Conservation (phyloP, 2,797 vertebrate species). For the Hippoglossus hippoglossus region DNA sequence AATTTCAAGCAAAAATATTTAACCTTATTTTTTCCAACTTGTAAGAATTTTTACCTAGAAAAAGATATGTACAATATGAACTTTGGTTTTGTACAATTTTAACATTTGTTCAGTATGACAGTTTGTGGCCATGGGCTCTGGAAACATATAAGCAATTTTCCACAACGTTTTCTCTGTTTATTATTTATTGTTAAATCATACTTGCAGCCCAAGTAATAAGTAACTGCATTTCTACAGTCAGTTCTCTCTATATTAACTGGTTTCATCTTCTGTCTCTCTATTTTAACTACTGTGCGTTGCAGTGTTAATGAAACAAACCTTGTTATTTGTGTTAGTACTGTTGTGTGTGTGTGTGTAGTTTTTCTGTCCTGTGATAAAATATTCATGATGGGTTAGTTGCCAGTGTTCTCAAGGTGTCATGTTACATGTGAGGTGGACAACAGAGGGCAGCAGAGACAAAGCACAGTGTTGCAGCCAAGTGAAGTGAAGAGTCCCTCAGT, state of each 20-base stretch:
- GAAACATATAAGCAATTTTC: no score
- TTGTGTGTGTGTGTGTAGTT: not conserved
- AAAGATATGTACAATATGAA: no score
- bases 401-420: slow-evolving; percentile 19
- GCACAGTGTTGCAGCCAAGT: slow-evolving; percentile 14
- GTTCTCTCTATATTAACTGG: not conserved
- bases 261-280: not conserved
- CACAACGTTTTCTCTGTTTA: no score
- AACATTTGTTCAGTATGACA: no score
- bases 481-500: not conserved
- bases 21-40: not conserved
- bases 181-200: no score
- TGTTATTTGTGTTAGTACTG: no score
- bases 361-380: slow-evolving; percentile 37
- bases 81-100: no score
- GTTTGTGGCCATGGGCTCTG: no score
- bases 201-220: no score
- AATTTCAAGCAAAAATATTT: not conserved
- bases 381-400: slow-evolving; percentile 35
- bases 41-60: not conserved
- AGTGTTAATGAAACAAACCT: not conserved
- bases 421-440: slow-evolving; percentile 49
- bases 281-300: not conserved
- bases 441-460: slow-evolving; percentile 59
- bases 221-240: not conserved